Evolutionary conservation across 2,888 invertebrate species (phyloP).

Genomic region (Melinopterus prodromus): DNA sequence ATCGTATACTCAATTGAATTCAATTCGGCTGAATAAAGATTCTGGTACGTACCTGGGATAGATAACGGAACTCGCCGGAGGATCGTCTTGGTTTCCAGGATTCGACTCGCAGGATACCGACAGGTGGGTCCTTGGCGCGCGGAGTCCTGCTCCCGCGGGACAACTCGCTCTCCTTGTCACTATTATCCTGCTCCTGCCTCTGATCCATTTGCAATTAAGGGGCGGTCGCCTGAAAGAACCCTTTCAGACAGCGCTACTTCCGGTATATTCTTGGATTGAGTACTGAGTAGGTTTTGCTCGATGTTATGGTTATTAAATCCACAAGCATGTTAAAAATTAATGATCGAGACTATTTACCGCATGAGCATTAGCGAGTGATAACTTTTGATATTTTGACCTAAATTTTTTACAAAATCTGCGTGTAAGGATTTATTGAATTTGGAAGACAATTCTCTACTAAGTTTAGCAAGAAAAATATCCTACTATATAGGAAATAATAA

Average conservation of each 20-base stretch:
- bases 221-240: not conserved
- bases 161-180: constrained; percentile 42
- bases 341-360: too few species aligned
- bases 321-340: too few species aligned
- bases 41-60: constrained; percentile 48
- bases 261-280: not conserved
- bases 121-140: constrained; percentile 46
- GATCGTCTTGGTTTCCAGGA: constrained; percentile 53
- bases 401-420: too few species aligned
- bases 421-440: too few species aligned
- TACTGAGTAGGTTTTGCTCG: not conserved
- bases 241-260: not conserved
- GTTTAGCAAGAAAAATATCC: too few species aligned
- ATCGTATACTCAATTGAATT: not conserved
- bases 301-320: too few species aligned
- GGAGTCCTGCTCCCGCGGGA: constrained; percentile 40
- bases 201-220: constrained; percentile 5
- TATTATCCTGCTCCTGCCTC: constrained; percentile 38
- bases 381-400: too few species aligned
- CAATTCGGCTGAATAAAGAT: not conserved
- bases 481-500: too few species aligned
- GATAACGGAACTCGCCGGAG: constrained; percentile 54
- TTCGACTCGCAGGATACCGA: constrained; percentile 59
- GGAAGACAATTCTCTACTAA: too few species aligned
- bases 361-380: too few species aligned